Evolutionary conservation across 2,113 vertebrate genomes (phyloP).

Genomic region (Enhydra lutris): DNA sequence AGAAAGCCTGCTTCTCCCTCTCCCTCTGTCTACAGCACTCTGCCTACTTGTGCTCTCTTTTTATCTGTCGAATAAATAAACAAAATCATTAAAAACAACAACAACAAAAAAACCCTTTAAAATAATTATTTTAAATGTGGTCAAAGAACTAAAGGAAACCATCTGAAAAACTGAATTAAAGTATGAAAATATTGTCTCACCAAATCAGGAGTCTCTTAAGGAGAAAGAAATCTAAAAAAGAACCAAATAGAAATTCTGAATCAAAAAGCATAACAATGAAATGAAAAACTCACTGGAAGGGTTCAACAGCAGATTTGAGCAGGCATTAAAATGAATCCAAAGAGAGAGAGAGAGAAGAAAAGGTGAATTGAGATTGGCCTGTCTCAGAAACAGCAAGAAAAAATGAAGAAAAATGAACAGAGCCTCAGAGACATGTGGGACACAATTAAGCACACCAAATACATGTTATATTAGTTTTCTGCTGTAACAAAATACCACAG

Average conservation of each 20-base stretch:
- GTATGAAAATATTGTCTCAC: background rate
- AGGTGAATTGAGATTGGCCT: background rate
- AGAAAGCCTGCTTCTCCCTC: no score
- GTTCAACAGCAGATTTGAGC: background rate
- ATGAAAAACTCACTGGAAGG: background rate
- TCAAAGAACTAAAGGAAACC: background rate
- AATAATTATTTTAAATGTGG: background rate
- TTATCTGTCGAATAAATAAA: no score
- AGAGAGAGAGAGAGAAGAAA: background rate
- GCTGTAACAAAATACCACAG: background rate
- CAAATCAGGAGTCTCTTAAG: background rate
- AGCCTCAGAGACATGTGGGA: background rate
- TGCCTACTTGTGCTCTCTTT: no score
- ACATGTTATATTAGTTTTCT: background rate
- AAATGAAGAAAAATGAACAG: background rate
- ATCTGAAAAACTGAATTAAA: background rate
- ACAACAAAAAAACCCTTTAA: background rate
- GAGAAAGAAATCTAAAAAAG: background rate
- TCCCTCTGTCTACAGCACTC: no score
- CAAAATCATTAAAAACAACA: no score
- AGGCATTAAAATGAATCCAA: background rate
- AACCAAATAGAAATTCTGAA: background rate
- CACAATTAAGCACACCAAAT: background rate
- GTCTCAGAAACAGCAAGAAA: background rate
- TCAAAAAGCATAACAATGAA: background rate